Evolutionary conservation across 2,797 vertebrate genomes (phyloP), one percentile per base, ranked within the genome.

Genomic region (Melopsittacus undulatus): DNA sequence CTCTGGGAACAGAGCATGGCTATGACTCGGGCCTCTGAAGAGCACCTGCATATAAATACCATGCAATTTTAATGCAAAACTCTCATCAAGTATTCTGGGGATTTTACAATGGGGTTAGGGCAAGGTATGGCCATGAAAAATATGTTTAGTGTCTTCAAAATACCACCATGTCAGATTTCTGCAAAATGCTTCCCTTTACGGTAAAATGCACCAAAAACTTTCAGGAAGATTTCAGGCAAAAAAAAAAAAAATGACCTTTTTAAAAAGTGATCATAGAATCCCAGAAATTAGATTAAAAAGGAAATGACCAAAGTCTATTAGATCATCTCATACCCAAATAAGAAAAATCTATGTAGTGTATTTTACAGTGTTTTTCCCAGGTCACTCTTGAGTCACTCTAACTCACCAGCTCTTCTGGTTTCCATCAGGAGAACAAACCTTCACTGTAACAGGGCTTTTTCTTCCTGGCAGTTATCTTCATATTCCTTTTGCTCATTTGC

Each of bases 1-100:
- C 68, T 87, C 85, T 83, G 72, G 61, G 75, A 94, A 90, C 27
- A 87, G 64, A 89, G 40, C 45, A 72, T 38, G n/a, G 42, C 45
- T 85, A 75, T 75, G 57, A 77, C 64, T 88, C 2, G 4, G 64
- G 48, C 38, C 75, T 89, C 72, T 75, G 23, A 91, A 84, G 52
- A 94, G 62, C 24, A 85, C 62, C 48, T 73, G 87, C 68, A 87
- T 83, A 95, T 34, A 94, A 94, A 94, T 76, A 93, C 40, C 52
- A 90, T 51, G 57, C 26, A 45, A 63, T 89, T 74, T 78, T 80
- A 95, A 77, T 61, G 57, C 38, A 93, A 85, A 90, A 93, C 21
- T 92, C 59, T 10, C 67, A 89, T 92, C 63, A 78, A 80, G 46
- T 73, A 92, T 74, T 95, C 59, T 22, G 78, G 75, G 54, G 95